Base-by-base conservation (phyloP, 1,140 invertebrate species). In the Drosophila seguyi region DNA sequence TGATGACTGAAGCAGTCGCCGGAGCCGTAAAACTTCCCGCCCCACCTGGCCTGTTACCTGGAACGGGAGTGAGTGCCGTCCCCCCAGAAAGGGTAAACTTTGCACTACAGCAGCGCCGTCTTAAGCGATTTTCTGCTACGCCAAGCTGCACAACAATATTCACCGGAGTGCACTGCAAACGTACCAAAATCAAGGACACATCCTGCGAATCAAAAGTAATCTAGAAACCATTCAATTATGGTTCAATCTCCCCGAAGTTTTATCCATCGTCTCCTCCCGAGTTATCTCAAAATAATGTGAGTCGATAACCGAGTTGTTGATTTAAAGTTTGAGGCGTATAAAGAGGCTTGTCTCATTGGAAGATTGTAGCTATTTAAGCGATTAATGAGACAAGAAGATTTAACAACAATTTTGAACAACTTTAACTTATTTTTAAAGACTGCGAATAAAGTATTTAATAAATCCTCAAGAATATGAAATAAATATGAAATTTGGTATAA, bases 111-210 rank as follows among this genome's bases (percentile, higher is more conserved):
- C 72, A 71, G 85, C 77, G 74, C 67, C 81, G 74, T 81, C 80
- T 88, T 88, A 80, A 81, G 77, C 74, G 81, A 85, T 90, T 88
- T 88, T 81, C 68, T 73, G 83, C 75, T 79, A 82, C 83, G 69
- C 74, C 52, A 41, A 77, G 68, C 52, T 67, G 52, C 77, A 90
- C 77, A 85, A 90, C 79, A 87, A 90, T 80, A 80, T 84, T 66
- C 58, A 48, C 11, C 47, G 56, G 39, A 41, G 53, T 68, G 44
- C 71, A 73, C 66, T 71, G 22, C 14, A 69, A 55, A 53, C 41
- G 42, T 11, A 36, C n/a, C 8, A 1, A 45, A 67, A 31, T 52
- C 45, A 18, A 42, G 29, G 44, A 53, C 27, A 55, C 42, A 53
- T 29, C 22, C 22, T 22, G 3, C 5, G 27, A 11, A 47, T 38